Percentiles rank a stretch among this genome's conserved stretches.
Conservation (phyloP, 1,140 invertebrate genomes). For the Drosophila mojavensis region DNA sequence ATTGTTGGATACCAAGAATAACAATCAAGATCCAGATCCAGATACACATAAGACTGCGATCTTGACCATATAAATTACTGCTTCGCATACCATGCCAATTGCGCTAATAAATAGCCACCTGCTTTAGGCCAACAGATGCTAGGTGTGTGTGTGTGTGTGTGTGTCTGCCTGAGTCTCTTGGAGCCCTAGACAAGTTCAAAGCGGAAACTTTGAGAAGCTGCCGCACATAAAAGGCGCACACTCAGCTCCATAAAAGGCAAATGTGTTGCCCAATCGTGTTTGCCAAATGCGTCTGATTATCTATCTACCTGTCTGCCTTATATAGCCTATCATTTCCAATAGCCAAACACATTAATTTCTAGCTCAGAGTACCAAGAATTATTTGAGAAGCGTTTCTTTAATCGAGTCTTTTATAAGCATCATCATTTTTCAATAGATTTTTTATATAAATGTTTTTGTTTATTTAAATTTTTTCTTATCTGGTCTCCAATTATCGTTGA, state of each 20-base stretch:
- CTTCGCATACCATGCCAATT: slow-evolving; percentile 55
- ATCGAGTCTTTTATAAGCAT: neutral
- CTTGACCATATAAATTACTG: slow-evolving; percentile 23
- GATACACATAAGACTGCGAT: slow-evolving; percentile 9
- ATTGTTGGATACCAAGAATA: slow-evolving; percentile 59
- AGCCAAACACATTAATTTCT: neutral
- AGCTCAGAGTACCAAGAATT: slow-evolving; percentile 1
- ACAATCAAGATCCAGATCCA: slow-evolving; percentile 2
- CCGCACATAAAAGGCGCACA: slow-evolving; percentile 51
- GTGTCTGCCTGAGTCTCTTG: neutral
- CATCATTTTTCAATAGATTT: slow-evolving; percentile 17
- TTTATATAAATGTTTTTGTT: too few species aligned
- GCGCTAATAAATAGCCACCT: slow-evolving; percentile 65
- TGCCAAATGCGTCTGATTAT: slow-evolving; percentile 6
- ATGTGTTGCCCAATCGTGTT: slow-evolving; percentile 35
- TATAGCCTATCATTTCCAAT: slow-evolving; percentile 1
- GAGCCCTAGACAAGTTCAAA: slow-evolving; percentile 32
- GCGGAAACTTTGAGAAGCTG: too few species aligned
- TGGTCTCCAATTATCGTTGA: neutral
- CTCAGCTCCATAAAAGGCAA: slow-evolving; percentile 57
- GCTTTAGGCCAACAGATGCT: slow-evolving; percentile 62
- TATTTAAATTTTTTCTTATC: too few species aligned
- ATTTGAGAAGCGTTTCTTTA: neutral
- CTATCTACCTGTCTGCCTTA: slow-evolving; percentile 1
- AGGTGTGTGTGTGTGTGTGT: neutral